phyloP scores from a whole-genome alignment of 2,797 vertebrate genomes.

The Pelodytes ibericus region DNA sequence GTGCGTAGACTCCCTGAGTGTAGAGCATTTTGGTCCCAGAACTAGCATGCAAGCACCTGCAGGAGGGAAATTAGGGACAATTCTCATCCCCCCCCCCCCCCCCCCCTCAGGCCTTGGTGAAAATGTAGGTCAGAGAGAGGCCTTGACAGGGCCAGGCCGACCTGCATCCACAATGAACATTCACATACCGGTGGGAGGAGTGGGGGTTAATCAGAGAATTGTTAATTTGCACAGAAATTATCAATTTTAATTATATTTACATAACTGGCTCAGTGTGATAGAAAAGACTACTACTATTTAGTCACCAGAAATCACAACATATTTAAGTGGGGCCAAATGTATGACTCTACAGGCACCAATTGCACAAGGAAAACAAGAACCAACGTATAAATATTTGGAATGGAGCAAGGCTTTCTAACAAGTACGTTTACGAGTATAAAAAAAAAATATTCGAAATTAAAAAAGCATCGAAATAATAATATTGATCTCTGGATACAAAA shows the following conservation, averaged over 20 bases:
- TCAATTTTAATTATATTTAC: slow-evolving; percentile 9
- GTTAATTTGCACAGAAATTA: slow-evolving; percentile 7
- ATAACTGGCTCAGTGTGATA: not conserved
- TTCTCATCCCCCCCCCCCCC: not conserved
- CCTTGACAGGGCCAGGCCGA: not conserved
- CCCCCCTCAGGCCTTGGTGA: not conserved
- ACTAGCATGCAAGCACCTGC: not conserved
- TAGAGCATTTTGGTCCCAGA: not conserved
- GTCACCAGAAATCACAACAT: not conserved
- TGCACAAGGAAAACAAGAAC: not conserved
- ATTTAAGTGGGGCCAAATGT: not conserved
- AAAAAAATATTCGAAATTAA: too few relatives aligned
- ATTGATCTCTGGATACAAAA: too few relatives aligned
- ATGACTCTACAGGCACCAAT: not conserved
- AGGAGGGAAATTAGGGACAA: not conserved
- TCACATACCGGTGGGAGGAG: not conserved
- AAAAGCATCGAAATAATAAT: too few relatives aligned
- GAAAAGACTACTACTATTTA: not conserved
- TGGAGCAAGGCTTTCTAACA: not conserved
- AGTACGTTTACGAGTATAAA: too few relatives aligned
- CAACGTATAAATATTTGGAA: not conserved
- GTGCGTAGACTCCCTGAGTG: not conserved
- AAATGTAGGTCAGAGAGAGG: not conserved
- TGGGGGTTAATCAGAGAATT: slow-evolving; percentile 1
- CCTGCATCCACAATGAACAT: not conserved